Evolutionary conservation across 2,888 invertebrate species (phyloP).

Genomic region (Autographa gamma): DNA sequence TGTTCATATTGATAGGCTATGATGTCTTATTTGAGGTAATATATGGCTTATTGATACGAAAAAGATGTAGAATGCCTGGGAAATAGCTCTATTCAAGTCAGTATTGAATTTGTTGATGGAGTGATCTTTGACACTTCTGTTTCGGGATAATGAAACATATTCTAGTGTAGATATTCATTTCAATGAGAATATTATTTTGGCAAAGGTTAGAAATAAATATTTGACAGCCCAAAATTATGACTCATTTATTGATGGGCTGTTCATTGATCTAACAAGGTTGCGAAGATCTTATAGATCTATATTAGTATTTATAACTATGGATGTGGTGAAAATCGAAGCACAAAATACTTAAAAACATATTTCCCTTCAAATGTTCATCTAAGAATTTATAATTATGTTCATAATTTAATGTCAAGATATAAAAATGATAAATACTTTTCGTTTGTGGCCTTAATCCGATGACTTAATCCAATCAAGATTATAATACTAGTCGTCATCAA

Average conservation of each 20-base stretch:
- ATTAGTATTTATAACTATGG: no score
- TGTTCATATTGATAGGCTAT: conserved; percentile 29
- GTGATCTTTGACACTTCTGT: neutral
- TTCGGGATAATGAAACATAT: neutral
- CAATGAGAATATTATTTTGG: no score
- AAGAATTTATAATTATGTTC: neutral
- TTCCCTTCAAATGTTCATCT: neutral
- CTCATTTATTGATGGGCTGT: neutral
- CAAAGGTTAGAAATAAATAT: neutral
- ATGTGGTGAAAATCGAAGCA: no score
- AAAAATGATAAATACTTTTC: neutral
- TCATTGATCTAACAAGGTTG: no score
- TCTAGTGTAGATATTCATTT: neutral
- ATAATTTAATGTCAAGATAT: conserved; percentile 2
- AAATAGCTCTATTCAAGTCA: neutral
- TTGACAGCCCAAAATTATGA: no score
- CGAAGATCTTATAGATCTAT: no score
- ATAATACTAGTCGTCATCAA: neutral
- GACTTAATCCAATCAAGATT: conserved; percentile 7
- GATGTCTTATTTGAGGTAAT: conserved; percentile 4
- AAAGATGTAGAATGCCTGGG: neutral
- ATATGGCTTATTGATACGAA: conserved; percentile 3
- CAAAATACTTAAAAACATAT: no score
- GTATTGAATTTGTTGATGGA: neutral
- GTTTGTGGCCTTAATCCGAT: neutral